These are phyloP conservation scores for Equus quagga DNA, from an alignment of 2,113 vertebrate genomes.

Conservation along the genomic window DNA sequence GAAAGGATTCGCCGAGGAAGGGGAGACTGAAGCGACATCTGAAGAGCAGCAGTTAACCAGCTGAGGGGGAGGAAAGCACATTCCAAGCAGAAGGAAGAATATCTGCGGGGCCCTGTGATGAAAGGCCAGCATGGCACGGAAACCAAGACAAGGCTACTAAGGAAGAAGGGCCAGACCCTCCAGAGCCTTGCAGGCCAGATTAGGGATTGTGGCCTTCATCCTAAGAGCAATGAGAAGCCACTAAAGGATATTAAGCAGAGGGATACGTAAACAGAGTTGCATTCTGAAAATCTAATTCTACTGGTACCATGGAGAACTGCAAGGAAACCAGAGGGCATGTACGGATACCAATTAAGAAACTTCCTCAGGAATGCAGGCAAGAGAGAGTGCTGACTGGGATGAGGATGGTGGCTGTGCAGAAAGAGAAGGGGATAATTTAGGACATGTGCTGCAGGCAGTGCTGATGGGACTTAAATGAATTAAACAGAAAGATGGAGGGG, in stretches of 20 bases:
- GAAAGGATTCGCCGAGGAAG: background rate
- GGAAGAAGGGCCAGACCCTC: background rate
- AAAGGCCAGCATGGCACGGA: background rate
- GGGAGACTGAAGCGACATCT: fast-evolving
- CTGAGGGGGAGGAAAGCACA: background rate
- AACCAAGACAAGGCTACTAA: background rate
- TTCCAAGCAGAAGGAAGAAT: background rate
- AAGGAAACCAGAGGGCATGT: background rate
- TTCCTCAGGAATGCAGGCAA: background rate
- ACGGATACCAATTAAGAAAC: background rate
- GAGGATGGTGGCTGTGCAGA: fast-evolving
- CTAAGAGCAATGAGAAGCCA: background rate
- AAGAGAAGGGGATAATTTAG: background rate
- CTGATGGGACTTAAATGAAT: background rate
- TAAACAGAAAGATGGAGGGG: no score
- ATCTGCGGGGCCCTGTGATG: fast-evolving
- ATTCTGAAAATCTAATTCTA: background rate
- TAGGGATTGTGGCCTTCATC: background rate
- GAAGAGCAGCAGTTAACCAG: background rate
- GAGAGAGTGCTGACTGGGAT: background rate
- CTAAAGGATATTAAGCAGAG: background rate
- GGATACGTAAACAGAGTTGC: background rate
- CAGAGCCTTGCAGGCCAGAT: no score
- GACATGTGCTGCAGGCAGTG: background rate
- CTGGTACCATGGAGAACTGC: background rate